Conservation (phyloP, 2,113 vertebrate genomes). For the Rattus rattus region DNA sequence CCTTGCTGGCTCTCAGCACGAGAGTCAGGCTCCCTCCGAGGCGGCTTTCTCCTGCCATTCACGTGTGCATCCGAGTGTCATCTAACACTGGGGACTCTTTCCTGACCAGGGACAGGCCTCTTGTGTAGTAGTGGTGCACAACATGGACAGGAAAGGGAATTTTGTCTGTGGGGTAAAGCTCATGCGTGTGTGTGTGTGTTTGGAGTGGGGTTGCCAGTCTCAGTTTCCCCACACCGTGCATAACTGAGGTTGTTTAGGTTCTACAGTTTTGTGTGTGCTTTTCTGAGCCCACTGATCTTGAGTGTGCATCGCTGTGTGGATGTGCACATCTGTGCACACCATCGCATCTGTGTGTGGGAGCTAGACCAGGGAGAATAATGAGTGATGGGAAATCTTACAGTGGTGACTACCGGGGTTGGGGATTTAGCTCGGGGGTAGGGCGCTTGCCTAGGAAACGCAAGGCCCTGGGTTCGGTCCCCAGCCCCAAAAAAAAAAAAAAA, state of each 20-base stretch:
- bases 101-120: neutral
- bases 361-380: neutral
- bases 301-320: fast-evolving
- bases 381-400: neutral
- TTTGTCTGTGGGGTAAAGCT: neutral
- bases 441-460: too few relatives aligned
- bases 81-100: neutral
- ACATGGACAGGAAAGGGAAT: neutral
- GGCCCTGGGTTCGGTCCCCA: too few relatives aligned
- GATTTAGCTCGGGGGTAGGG: too few relatives aligned
- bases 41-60: neutral
- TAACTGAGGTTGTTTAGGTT: neutral
- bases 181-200: too few relatives aligned
- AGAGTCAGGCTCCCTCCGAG: neutral
- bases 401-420: too few relatives aligned
- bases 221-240: neutral
- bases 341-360: neutral
- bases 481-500: too few relatives aligned
- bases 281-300: neutral
- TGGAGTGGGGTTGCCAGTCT: neutral
- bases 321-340: fast-evolving
- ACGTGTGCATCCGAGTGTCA: neutral
- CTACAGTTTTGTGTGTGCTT: neutral
- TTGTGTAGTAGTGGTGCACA: neutral
- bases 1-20: neutral